Evolutionary conservation across 2,113 vertebrate species (phyloP).

Genomic region (Ornithorhynchus anatinus): DNA sequence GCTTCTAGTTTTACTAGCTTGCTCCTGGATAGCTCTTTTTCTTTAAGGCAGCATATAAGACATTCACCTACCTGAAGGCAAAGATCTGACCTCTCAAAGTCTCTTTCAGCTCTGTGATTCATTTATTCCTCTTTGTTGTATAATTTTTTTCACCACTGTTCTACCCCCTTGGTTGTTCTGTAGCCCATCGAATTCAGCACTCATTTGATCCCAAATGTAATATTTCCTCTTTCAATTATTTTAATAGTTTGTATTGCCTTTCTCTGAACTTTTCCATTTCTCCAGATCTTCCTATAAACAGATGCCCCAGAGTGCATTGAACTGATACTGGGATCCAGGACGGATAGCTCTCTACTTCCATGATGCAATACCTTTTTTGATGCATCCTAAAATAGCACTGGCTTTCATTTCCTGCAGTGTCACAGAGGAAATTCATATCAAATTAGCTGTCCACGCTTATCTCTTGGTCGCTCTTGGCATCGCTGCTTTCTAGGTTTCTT

Average conservation of each 20-base stretch:
- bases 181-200: background rate
- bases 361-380: background rate
- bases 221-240: background rate
- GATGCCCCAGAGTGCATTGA: background rate
- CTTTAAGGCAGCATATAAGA: too few species aligned
- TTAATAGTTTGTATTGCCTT: background rate
- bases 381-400: background rate
- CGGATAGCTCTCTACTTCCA: background rate
- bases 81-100: too few species aligned
- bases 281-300: background rate
- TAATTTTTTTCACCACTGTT: background rate
- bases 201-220: background rate
- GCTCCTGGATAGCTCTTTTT: too few species aligned
- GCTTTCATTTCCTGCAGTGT: slow-evolving; percentile 5
- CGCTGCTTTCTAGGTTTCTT: slow-evolving; percentile 31
- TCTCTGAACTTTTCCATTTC: background rate
- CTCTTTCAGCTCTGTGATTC: background rate
- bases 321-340: background rate
- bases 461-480: background rate
- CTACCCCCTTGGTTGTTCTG: background rate
- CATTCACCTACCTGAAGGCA: too few species aligned
- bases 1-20: too few species aligned
- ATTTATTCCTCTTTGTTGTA: background rate
- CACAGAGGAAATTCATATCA: background rate
- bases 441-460: background rate